Evolutionary conservation across 2,888 invertebrate species (phyloP).

Genomic region (Clistopyga incitator): DNA sequence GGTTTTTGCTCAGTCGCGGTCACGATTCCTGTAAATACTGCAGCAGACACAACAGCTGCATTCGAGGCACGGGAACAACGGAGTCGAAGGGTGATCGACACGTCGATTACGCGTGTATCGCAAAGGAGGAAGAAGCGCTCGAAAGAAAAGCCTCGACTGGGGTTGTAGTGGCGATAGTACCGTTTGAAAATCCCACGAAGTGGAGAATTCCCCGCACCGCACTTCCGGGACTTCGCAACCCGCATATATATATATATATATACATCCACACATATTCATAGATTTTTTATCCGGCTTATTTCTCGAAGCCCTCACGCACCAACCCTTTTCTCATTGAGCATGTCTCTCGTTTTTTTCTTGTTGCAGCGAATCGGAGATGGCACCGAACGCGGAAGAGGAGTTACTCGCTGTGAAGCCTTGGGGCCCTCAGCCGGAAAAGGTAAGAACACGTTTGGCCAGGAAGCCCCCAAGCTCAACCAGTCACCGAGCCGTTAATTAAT

Average conservation of each 20-base stretch:
- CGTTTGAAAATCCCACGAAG: conserved; percentile 79
- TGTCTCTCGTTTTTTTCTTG: conserved; percentile 54
- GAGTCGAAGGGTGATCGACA: conserved; percentile 66
- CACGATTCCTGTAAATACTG: conserved; percentile 50
- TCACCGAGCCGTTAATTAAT: conserved; percentile 69
- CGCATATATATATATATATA: not conserved
- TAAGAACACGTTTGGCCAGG: conserved; percentile 70
- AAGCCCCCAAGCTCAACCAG: conserved; percentile 61
- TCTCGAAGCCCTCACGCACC: conserved; percentile 30
- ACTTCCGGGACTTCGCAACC: conserved; percentile 60
- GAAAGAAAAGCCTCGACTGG: conserved; percentile 54
- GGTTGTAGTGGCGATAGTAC: conserved; percentile 75
- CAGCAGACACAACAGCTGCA: not conserved
- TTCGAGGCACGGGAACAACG: conserved; percentile 33
- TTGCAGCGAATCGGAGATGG: conserved; percentile 83
- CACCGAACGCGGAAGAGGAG: conserved; percentile 83
- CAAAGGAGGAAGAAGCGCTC: conserved; percentile 31
- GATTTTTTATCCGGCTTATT: conserved; percentile 36
- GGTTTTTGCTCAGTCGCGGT: conserved; percentile 36
- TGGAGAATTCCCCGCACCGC: conserved; percentile 55
- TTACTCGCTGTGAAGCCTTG: conserved; percentile 81
- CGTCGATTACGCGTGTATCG: conserved; percentile 66
- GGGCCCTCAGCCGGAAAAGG: conserved; percentile 82
- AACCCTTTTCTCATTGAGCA: conserved; percentile 48
- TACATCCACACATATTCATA: not conserved